These are phyloP conservation scores for Dicerorhinus sumatrensis DNA, from an alignment of 2,113 vertebrate species.

Conservation along the genomic window DNA sequence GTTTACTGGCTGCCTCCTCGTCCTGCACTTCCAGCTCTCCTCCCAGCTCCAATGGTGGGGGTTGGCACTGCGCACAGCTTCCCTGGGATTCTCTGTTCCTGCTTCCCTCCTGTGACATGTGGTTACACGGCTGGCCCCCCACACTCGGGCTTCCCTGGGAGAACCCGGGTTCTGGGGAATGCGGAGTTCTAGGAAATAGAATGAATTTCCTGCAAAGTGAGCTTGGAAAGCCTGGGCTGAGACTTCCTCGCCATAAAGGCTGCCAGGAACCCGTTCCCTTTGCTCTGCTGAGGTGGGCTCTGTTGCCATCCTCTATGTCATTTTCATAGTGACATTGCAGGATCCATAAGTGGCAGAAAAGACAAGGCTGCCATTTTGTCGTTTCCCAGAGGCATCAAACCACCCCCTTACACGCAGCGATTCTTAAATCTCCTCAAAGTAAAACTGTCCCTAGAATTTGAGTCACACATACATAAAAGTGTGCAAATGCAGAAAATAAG, in stretches of 20 bases:
- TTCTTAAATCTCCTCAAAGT: background rate
- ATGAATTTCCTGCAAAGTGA: background rate
- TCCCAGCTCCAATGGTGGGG: background rate
- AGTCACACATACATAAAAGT: background rate
- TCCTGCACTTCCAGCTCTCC: background rate
- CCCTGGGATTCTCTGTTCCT: background rate
- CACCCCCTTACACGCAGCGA: background rate
- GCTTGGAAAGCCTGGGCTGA: background rate
- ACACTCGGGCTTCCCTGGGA: background rate
- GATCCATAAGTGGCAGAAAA: background rate
- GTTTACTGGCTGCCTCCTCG: background rate
- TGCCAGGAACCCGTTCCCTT: background rate
- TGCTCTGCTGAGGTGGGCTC: background rate
- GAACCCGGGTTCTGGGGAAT: background rate
- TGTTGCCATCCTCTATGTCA: background rate
- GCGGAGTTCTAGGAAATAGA: background rate
- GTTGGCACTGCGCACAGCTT: background rate
- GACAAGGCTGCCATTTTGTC: background rate
- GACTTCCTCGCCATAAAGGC: background rate
- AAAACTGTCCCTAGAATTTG: constrained; percentile 2
- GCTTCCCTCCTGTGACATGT: background rate
- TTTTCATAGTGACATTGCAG: background rate
- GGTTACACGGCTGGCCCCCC: too few relatives aligned
- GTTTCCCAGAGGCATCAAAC: constrained; percentile 1
- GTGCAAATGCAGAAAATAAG: background rate